Evolutionary conservation across 2,113 vertebrate genomes (phyloP), one percentile per base, ranked within the genome.

Genomic region (Hemiscyllium ocellatum): DNA sequence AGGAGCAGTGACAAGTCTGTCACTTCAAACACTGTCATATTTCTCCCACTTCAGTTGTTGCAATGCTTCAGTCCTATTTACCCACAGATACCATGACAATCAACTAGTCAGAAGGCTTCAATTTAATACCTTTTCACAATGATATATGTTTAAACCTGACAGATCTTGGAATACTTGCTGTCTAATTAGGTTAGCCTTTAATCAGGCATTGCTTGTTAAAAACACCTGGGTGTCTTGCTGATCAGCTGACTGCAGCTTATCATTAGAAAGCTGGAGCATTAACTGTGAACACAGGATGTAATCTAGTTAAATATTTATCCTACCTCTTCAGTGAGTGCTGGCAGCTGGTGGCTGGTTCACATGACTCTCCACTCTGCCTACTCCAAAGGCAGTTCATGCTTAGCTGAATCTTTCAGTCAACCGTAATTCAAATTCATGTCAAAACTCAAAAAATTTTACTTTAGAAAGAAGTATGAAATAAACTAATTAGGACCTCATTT

Each of bases 241-340:
- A 95, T 95, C 93, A 72, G 93, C 68, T 95, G 93, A 95, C 66
- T 95, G 22, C 93, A 95, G 68, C 42, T 95, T 52, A 95, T 95
- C 94, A 50, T 95, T 37, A 72, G 94, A 72, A 95, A 76, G 69
- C 66, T 94, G 93, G 66, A 94, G 65, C 93, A 70, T 69, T 94
- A 70, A 70, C 65, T 95, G 47, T 95, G 69, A 95, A 50, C 42
- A 95, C 68, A 72, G 66, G 68, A 72, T 76, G 69, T 95, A 95
- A 95, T 95, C 94, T 95, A 42, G 94, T 95, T 50, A 95, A 95
- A 70, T 95, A 95, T 95, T 95, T 72, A 72, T 72, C 47, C 24
- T 47, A 37, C 66, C 52, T 50, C 13, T 95, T 72, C 26, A 26
- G 68, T 42, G 50, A 69, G 42, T 95, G 94, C 68, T 52, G 8